Base-by-base conservation (phyloP, 2,888 invertebrate genomes). In the Dicyrtoma fusca region DNA sequence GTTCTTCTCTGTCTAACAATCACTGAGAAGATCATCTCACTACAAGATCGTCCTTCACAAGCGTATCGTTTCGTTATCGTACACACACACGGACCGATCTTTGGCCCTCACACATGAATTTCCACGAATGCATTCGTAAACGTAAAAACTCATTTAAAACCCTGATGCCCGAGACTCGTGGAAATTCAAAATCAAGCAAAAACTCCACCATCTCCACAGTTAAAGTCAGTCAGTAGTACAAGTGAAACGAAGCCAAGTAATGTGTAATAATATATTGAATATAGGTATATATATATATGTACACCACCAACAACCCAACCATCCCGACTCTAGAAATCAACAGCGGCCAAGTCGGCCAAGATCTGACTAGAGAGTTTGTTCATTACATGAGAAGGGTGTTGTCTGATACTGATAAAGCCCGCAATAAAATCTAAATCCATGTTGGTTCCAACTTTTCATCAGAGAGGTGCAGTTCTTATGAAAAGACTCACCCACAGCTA, bases 331-430 rank as follows among this genome's bases (percentile, higher is more conserved):
- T 49, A 53, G 19, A 53, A n/a, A 53, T 53, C 53, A 53, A 53
- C 53, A 53, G 19, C 17, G 53, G 21, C 21, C 53, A 53, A 53
- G 19, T 19, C n/a, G 19, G 17, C 21, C 21, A 53, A 53, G 53
- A 53, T 8, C 34, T 34, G 34, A 8, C 34, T 34, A 34, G 34
- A 34, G 34, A 34, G 34, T 8, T 34, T 8, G 34, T 34, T 34
- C 34, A 34, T 34, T 34, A 34, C 34, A 34, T 8, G n/a, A 53
- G 21, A 14, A 6, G 53, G 21, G 53, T 53, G 53, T 53, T 53
- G 53, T 53, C 53, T 53, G 17, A 53, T 53, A 19, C 19, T 53
- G 53, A 53, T 53, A 53, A 53, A 53, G 21, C 19, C 53, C 21
- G 17, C 19, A 53, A 53, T 53, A 53, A 8, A 53, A 17, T 21